Evolutionary conservation across 2,888 invertebrate species (phyloP), one percentile per base, ranked within the genome.

Genomic region (Limenitis camilla): DNA sequence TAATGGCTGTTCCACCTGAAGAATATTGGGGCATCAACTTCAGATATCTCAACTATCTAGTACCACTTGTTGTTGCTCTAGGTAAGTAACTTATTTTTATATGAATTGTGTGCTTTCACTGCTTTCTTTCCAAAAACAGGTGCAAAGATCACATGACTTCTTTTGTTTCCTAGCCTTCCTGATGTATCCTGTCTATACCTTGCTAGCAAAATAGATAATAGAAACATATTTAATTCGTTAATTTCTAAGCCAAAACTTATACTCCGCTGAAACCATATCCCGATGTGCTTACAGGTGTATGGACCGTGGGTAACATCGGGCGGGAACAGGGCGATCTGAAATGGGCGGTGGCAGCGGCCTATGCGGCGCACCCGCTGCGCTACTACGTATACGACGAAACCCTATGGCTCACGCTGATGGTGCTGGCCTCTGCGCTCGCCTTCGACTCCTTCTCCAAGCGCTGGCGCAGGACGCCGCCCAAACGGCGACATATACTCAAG

Each of bases 251-350:
- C n/a, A n/a, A n/a, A n/a, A n/a, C n/a, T n/a, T n/a, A n/a, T n/a
- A n/a, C n/a, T n/a, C n/a, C n/a, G n/a, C n/a, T n/a, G n/a, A n/a
- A n/a, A n/a, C n/a, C n/a, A n/a, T n/a, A n/a, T n/a, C n/a, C n/a
- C n/a, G n/a, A n/a, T n/a, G n/a, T n/a, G n/a, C n/a, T n/a, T n/a
- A n/a, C 38, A 38, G 11, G 6, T 11, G 94, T 96, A 0, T 95
- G 96, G 93, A 88, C 92, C 0, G 95, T 97, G 6, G 97, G 97
- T 29, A 98, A 97, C 69, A 93, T 97, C 58, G 97, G 97, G 0
- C 89, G 93, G 2, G 94, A 97, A 71, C 86, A 90, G 65, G 96
- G 96, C 1, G 79, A 89, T 0, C 84, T 95, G 32, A 91, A 91
- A 85, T 89, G 91, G 71, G 90, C 95, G 0, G 71, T 96, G 0